These are phyloP conservation scores for Diabrotica virgifera DNA, from an alignment of 1,140 invertebrate genomes.

Conservation along the genomic window DNA sequence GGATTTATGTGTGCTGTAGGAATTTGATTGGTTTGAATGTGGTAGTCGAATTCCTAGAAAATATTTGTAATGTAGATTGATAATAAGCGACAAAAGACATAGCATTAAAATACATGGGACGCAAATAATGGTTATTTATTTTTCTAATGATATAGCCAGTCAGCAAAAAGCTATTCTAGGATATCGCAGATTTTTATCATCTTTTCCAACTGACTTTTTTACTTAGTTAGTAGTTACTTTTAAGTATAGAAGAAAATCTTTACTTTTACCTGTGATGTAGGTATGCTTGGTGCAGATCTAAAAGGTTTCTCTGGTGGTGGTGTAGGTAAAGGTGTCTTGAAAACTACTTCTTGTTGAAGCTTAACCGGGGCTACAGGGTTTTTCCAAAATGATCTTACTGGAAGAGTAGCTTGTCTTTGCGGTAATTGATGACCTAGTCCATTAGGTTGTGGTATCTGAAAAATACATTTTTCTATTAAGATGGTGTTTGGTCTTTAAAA, in stretches of 20 bases:
- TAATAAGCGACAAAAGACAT: too few relatives aligned
- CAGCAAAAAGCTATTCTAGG: too few relatives aligned
- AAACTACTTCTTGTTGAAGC: slow-evolving; percentile 14
- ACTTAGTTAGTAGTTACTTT: too few relatives aligned
- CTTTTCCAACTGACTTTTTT: too few relatives aligned
- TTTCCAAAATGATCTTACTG: slow-evolving; percentile 31
- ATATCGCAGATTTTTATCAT: too few relatives aligned
- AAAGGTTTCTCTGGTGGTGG: slow-evolving; percentile 19
- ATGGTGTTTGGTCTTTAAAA: too few relatives aligned
- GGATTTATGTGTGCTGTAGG: slow-evolving; percentile 35
- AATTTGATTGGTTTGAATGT: slow-evolving; percentile 44
- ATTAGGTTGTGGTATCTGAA: not conserved
- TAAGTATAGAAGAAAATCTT: not conserved
- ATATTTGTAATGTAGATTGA: not conserved
- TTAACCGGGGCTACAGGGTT: slow-evolving; percentile 21
- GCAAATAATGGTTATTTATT: too few relatives aligned
- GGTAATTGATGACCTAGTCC: slow-evolving; percentile 7
- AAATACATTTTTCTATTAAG: not conserved
- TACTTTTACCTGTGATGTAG: slow-evolving; percentile 16
- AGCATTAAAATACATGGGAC: too few relatives aligned
- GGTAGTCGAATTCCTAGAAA: slow-evolving; percentile 40
- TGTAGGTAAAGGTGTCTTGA: not conserved
- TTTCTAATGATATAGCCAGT: too few relatives aligned
- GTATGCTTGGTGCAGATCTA: slow-evolving; percentile 11
- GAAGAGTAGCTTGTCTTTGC: slow-evolving; percentile 18